phyloP scores from a whole-genome alignment of 2,113 vertebrate genomes.

The Psettodes erumei region DNA sequence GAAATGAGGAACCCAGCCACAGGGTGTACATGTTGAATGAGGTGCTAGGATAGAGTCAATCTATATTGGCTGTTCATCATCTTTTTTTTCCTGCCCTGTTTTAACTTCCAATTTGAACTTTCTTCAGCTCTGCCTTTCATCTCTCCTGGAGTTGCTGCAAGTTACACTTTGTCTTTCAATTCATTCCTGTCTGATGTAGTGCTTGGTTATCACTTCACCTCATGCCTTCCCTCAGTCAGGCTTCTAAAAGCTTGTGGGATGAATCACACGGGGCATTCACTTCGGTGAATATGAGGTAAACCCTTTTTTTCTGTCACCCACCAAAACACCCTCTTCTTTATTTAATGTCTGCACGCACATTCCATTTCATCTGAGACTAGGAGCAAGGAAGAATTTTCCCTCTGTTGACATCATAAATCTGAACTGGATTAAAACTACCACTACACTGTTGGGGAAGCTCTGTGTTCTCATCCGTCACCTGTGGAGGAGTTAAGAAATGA shows the following conservation, averaged over 20 bases:
- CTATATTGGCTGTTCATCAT: slow-evolving; percentile 81
- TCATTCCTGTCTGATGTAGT: slow-evolving; percentile 72
- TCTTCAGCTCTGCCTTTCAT: slow-evolving; percentile 76
- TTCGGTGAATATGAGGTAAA: slow-evolving; percentile 64
- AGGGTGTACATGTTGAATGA: slow-evolving; percentile 80
- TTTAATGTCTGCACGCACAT: slow-evolving; percentile 71
- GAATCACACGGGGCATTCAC: slow-evolving; percentile 69
- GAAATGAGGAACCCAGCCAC: slow-evolving; percentile 81
- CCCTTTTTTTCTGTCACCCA: slow-evolving; percentile 41
- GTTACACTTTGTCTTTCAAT: slow-evolving; percentile 80
- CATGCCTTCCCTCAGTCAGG: slow-evolving; percentile 56
- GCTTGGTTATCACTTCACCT: slow-evolving; percentile 78
- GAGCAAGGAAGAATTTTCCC: slow-evolving; percentile 69
- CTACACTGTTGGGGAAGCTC: slow-evolving; percentile 67
- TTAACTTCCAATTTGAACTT: slow-evolving; percentile 81
- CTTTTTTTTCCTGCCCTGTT: slow-evolving; percentile 64
- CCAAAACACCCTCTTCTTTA: slow-evolving; percentile 69
- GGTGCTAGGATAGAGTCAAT: slow-evolving; percentile 78
- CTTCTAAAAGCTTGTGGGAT: slow-evolving; percentile 73
- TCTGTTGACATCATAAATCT: slow-evolving; percentile 80
- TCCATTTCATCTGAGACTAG: slow-evolving; percentile 74
- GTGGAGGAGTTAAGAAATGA: slow-evolving; percentile 60
- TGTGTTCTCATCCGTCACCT: slow-evolving; percentile 75
- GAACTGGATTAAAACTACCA: slow-evolving; percentile 75
- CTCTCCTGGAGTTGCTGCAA: slow-evolving; percentile 73